Evolutionary conservation across 2,113 vertebrate species (phyloP), one percentile per base, ranked within the genome.

Genomic region (Anser cygnoides): DNA sequence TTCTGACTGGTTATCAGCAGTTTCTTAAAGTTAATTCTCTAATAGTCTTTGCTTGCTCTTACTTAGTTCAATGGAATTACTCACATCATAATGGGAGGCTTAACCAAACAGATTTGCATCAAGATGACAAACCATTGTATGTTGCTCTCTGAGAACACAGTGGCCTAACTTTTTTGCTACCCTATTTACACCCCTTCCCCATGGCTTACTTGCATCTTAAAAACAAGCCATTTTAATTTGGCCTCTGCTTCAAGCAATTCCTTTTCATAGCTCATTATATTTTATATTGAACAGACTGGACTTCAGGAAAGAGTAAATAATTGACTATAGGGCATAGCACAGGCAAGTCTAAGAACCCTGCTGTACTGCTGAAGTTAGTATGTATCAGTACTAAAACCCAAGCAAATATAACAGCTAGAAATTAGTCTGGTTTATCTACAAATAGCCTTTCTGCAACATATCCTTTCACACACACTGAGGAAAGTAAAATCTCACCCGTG

Each of bases 401-500:
- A 72, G 59, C 41, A 50, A 21, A 33, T 41, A 10, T 28, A 46
- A 59, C 31, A 46, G 5, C 85, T 76, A 71, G 17, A 18, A 13
- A 37, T 33, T 2, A 87, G 6, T 3, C 10, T 39, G 2, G 2
- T 41, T 79, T 62, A 55, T 57, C 92, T 91, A 92, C 18, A 39
- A 82, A 44, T 2, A 66, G 41, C 80, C 35, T 57, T 66, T 21
- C 73, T 63, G 76, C 57, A 49, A 71, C 8, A 41, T 49, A 5
- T 66, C 84, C 90, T 66, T 85, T 88, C 62, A 29, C 62, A 80
- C 78, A 62, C 20, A 66, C 23, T 1, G 70, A 88, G 61, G 28
- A 89, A 89, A 89, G 43, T 17, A 87, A 93, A 78, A 89, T 96
- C 98, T 98, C 97, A 98, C 98, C 98, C 96, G 95, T 18, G 98